phyloP scores from a whole-genome alignment of 2,888 invertebrate species.

The Lasioglossum leucozonium region DNA sequence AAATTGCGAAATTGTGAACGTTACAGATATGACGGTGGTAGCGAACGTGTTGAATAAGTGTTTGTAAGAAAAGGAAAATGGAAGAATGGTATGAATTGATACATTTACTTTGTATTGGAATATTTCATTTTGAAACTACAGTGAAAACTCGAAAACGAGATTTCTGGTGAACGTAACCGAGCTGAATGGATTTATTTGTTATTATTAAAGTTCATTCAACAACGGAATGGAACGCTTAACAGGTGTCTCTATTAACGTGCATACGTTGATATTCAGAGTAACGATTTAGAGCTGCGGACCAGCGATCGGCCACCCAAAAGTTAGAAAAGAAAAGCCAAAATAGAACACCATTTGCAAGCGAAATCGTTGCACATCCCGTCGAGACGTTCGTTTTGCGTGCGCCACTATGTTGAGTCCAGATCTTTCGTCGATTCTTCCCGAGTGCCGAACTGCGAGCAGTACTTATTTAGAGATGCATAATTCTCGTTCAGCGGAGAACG shows the following conservation, averaged over 20 bases:
- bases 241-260: too few species aligned
- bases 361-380: slow-evolving; percentile 41
- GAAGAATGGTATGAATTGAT: background rate
- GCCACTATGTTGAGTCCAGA: slow-evolving; percentile 53
- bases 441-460: slow-evolving; percentile 16
- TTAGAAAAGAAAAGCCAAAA: slow-evolving; percentile 15
- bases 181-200: background rate
- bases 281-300: background rate
- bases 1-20: background rate
- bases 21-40: background rate
- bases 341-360: background rate
- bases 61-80: background rate
- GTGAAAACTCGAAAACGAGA: background rate
- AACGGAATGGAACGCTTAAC: background rate
- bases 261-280: background rate
- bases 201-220: background rate
- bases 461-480: background rate
- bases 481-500: slow-evolving; percentile 16
- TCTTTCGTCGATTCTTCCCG: slow-evolving; percentile 52
- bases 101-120: background rate
- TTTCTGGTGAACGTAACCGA: background rate
- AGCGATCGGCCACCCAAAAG: background rate
- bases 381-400: slow-evolving; percentile 46
- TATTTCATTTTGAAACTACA: background rate
- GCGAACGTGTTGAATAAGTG: background rate